Base-by-base conservation (phyloP, 2,888 invertebrate genomes). In the Pedicia rivosa region DNA sequence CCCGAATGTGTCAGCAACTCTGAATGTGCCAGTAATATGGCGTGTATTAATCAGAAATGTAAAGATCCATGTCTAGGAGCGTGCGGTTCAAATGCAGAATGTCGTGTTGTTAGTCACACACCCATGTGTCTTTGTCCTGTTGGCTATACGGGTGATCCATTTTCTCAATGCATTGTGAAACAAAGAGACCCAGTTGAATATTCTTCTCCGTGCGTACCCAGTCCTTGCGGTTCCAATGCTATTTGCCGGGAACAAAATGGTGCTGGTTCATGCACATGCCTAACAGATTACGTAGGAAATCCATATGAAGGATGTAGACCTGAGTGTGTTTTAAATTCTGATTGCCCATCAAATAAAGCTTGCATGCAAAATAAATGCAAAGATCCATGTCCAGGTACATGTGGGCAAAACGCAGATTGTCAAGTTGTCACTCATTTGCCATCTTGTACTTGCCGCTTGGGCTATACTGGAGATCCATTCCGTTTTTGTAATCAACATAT, bases 211-310 rank as follows among this genome's bases (percentile, higher is more conserved):
- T 82, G 81, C 47, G 62, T 68, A 45, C 79, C 80, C n/a, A 74
- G 73, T 40, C 82, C 83, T n/a, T 88, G 88, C 55, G 86, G 84
- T 32, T 60, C 74, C 17, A 82, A 81, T 54, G 77, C 84, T 15
- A 64, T 68, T 44, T 87, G 86, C 52, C 67, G 65, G 49, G 72
- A 70, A 50, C 71, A 68, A 46, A 68, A 65, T 48, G 68, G 66
- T 37, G 71, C 70, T 19, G 77, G 72, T n/a, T 67, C 75, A 3
- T 84, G 84, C 49, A 66, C 71, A 44, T 84, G 84, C 54, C 60
- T 75, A 33, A 62, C 68, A 6, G 77, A 74, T 34, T 79, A 76
- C 52, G 71, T 71, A 44, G 84, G 84, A 41, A 78, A 83, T 59
- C 82, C 83, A 10, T 80, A 81, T 45, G 77, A 78, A 56, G 70